Evolutionary conservation across 1,140 invertebrate species (phyloP).

Genomic region (Solenopsis invicta): DNA sequence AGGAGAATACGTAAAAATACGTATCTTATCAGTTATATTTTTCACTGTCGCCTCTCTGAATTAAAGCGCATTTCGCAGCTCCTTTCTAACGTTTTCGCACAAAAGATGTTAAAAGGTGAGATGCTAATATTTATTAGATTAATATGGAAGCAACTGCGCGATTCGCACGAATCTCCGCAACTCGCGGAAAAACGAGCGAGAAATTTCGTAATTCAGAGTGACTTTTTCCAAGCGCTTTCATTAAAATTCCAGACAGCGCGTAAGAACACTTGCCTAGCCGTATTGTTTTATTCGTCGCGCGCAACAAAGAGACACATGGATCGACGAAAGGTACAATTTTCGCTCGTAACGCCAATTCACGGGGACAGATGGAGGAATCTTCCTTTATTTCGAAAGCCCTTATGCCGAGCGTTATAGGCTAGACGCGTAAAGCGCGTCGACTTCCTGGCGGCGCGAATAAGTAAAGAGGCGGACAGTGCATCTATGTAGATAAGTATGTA

Average conservation of each 20-base stretch:
- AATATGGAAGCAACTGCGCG: not conserved
- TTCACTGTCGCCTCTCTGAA: not conserved
- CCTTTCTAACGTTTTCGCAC: not conserved
- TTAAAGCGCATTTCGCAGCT: not conserved
- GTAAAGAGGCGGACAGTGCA: constrained; percentile 46
- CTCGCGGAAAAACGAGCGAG: not conserved
- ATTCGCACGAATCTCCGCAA: not conserved
- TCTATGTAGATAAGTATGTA: constrained; percentile 65
- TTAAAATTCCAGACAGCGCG: constrained; percentile 58
- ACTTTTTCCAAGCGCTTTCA: constrained; percentile 61
- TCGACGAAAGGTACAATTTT: constrained; percentile 48
- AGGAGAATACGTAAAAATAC: not conserved
- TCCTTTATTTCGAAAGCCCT: constrained; percentile 50
- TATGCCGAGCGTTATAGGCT: constrained; percentile 36
- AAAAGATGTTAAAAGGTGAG: no score
- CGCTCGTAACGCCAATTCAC: constrained; percentile 29
- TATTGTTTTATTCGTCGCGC: constrained; percentile 47
- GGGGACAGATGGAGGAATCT: constrained; percentile 42
- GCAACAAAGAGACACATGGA: constrained; percentile 61
- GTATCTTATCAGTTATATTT: not conserved
- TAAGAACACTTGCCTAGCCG: constrained; percentile 41
- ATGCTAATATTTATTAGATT: constrained; percentile 19
- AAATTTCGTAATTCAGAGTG: constrained; percentile 51
- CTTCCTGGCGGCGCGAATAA: constrained; percentile 61
- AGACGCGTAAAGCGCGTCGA: constrained; percentile 37